phyloP scores from a whole-genome alignment of 2,113 vertebrate genomes.

The Lagopus muta region DNA sequence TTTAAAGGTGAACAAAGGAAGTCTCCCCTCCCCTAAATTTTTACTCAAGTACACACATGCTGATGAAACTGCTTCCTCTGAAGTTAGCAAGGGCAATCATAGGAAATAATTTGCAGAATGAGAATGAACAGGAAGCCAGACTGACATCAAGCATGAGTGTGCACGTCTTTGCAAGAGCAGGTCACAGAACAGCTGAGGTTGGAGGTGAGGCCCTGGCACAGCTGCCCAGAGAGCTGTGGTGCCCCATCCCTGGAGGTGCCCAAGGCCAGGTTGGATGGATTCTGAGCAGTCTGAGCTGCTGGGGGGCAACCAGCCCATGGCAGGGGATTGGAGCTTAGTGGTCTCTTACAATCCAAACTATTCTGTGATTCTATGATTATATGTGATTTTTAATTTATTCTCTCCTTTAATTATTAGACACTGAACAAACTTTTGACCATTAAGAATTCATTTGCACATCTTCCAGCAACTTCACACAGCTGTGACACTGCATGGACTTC shows the following conservation, averaged over 20 bases:
- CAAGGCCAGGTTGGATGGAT: no score
- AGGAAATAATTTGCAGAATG: background rate
- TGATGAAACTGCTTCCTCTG: background rate
- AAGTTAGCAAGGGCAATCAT: background rate
- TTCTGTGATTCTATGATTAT: no score
- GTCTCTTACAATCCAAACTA: no score
- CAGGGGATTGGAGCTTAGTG: no score
- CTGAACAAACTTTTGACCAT: background rate
- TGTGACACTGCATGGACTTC: background rate
- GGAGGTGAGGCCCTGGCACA: no score
- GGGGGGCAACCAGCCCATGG: no score
- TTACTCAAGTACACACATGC: background rate
- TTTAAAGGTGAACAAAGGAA: slow-evolving; percentile 12
- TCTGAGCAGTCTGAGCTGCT: no score
- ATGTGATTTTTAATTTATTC: background rate
- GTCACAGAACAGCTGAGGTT: background rate
- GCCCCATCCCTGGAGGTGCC: no score
- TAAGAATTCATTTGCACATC: background rate
- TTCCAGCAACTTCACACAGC: background rate
- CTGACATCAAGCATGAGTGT: background rate
- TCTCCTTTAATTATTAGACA: background rate
- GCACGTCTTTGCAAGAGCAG: background rate
- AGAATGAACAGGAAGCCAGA: background rate
- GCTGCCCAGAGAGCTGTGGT: no score
- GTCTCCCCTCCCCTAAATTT: background rate